phyloP scores from a whole-genome alignment of 2,113 vertebrate species.

The Ophthalmotilapia sp. region DNA sequence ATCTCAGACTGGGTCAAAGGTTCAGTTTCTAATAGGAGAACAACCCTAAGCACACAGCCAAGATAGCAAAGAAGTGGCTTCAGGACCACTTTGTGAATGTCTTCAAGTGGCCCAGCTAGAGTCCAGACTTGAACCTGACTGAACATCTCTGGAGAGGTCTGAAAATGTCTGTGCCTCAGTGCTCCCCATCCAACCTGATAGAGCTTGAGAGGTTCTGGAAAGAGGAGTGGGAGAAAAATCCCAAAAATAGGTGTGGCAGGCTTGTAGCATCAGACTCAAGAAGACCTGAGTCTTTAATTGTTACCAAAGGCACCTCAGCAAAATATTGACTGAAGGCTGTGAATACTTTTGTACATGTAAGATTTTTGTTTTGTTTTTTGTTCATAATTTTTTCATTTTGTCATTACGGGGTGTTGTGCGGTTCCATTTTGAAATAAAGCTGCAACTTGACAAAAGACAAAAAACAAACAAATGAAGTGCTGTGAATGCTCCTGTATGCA shows the following conservation, averaged over 20 bases:
- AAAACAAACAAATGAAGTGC: background rate
- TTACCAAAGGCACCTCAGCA: background rate
- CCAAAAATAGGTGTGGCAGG: background rate
- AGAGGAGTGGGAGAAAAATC: background rate
- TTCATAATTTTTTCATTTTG: background rate
- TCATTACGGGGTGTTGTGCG: fast-evolving
- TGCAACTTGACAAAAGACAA: background rate
- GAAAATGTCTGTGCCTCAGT: background rate
- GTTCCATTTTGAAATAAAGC: background rate
- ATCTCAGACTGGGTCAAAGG: background rate
- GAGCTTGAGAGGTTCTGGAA: background rate
- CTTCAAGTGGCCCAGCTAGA: background rate
- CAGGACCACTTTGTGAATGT: background rate
- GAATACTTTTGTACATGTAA: background rate
- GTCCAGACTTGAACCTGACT: background rate
- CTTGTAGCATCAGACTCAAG: background rate
- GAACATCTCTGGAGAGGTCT: background rate
- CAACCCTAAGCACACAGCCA: background rate
- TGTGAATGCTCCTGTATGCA: background rate
- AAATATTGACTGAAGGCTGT: background rate
- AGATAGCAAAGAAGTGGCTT: background rate
- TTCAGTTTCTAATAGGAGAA: background rate
- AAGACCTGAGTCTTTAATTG: background rate
- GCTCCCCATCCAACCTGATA: background rate
- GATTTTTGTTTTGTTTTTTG: background rate